Percentiles rank a stretch among this genome's conserved stretches.
These are phyloP conservation scores for Myotis lucifugus DNA, from an alignment of 2,113 vertebrate species.

Conservation along the genomic window DNA sequence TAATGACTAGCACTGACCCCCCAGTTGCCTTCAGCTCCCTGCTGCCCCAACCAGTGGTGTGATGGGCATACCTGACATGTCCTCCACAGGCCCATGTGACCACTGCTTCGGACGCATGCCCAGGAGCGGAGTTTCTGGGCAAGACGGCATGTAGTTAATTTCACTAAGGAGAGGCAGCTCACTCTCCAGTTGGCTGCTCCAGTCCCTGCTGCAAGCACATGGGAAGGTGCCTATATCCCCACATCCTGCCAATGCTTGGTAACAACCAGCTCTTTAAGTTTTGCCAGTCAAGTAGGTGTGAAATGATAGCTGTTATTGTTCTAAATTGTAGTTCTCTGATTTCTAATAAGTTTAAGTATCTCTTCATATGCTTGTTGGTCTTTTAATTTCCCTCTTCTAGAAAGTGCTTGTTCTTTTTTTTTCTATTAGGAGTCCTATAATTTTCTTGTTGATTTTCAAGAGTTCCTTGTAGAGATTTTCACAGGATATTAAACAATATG, in stretches of 20 bases:
- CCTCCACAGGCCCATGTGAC: neutral
- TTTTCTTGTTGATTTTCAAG: neutral
- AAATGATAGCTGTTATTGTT: neutral
- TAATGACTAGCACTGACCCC: neutral
- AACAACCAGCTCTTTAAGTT: neutral
- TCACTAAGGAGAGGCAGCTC: neutral
- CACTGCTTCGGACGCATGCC: neutral
- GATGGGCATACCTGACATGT: accelerated
- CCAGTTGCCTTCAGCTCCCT: neutral
- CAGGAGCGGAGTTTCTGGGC: neutral
- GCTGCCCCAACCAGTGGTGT: accelerated
- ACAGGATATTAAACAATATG: neutral
- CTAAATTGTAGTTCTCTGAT: neutral
- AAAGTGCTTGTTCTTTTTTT: neutral
- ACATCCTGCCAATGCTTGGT: too few relatives aligned
- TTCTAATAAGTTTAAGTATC: neutral
- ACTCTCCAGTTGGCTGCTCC: accelerated
- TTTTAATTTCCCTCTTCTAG: neutral
- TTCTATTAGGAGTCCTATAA: neutral
- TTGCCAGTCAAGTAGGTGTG: neutral
- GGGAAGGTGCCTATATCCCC: accelerated
- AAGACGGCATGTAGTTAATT: neutral
- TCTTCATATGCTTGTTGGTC: neutral
- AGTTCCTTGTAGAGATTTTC: neutral
- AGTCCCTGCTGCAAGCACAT: neutral